Percentiles rank a stretch among this genome's conserved stretches.
Evolutionary conservation across 2,888 invertebrate genomes (phyloP).

Genomic region (Andrena trimmerana): DNA sequence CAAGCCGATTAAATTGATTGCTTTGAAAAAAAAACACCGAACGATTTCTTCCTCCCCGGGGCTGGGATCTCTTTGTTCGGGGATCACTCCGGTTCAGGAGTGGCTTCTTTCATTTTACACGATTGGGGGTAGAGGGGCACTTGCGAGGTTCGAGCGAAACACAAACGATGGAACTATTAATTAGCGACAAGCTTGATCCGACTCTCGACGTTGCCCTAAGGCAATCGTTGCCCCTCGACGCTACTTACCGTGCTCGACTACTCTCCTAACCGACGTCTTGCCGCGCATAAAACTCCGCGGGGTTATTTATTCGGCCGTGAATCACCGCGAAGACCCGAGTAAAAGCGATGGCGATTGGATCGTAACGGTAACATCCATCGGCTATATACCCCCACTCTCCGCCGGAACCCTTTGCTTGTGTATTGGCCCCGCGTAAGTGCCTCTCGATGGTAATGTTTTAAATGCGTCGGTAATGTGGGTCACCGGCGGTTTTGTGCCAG

Average conservation of each 20-base stretch:
- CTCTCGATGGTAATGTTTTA: too few relatives aligned
- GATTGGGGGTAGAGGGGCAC: not conserved
- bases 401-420: too few relatives aligned
- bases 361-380: not conserved
- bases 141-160: constrained; percentile 27
- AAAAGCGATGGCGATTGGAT: not conserved
- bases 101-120: constrained; percentile 31
- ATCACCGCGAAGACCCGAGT: not conserved
- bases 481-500: too few relatives aligned
- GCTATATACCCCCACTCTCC: too few relatives aligned
- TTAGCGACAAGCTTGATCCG: constrained; percentile 28
- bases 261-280: constrained; percentile 36
- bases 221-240: too few relatives aligned
- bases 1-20: constrained; percentile 62
- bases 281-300: not conserved
- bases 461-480: too few relatives aligned
- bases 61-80: constrained; percentile 27
- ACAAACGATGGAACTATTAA: constrained; percentile 24
- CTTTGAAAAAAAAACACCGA: constrained; percentile 15
- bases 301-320: constrained; percentile 8
- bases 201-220: not conserved
- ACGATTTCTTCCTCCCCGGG: constrained; percentile 18
- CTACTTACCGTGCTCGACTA: not conserved
- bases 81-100: constrained; percentile 19
- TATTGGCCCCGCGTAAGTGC: too few relatives aligned